A percentile compares a stretch with the other conserved stretches of the same genome.
These are phyloP conservation scores for Taphrorychus bicolor DNA, from an alignment of 2,888 invertebrate species.

Conservation along the genomic window DNA sequence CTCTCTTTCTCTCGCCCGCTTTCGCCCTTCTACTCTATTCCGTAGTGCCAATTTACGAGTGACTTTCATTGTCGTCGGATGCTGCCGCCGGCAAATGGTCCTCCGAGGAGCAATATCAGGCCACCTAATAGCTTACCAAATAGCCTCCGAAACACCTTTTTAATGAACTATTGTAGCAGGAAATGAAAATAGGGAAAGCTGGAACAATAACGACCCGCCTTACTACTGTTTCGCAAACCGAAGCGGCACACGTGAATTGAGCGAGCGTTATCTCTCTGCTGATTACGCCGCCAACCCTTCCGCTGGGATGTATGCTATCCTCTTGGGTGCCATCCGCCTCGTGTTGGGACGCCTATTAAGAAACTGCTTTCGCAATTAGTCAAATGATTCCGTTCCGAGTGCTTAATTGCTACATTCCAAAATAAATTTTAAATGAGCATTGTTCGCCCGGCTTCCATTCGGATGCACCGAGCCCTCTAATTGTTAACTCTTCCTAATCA, in stretches of 20 bases:
- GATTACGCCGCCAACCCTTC: slow-evolving; percentile 51
- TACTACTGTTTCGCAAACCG: slow-evolving; percentile 44
- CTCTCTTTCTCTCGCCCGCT: slow-evolving; percentile 30
- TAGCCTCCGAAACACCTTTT: slow-evolving; percentile 77
- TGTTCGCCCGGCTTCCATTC: slow-evolving; percentile 27
- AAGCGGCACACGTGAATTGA: slow-evolving; percentile 47
- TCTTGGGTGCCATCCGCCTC: slow-evolving; percentile 50
- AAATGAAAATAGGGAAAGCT: slow-evolving; percentile 61
- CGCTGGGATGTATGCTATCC: slow-evolving; percentile 48
- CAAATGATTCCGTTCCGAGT: slow-evolving; percentile 50
- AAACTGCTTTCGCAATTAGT: slow-evolving; percentile 55
- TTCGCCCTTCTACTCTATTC: slow-evolving; percentile 40
- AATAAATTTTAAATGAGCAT: slow-evolving; percentile 35
- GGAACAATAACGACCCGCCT: slow-evolving; percentile 53
- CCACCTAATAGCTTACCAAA: slow-evolving; percentile 74
- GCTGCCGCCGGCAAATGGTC: slow-evolving; percentile 60
- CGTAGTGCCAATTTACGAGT: slow-evolving; percentile 59
- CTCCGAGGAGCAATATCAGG: slow-evolving; percentile 63
- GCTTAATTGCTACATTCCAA: slow-evolving; percentile 45
- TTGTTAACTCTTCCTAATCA: neutral
- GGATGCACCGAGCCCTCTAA: slow-evolving; percentile 5
- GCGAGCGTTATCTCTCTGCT: slow-evolving; percentile 43
- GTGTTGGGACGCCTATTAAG: slow-evolving; percentile 54
- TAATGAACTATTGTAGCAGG: slow-evolving; percentile 70
- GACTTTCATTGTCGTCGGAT: slow-evolving; percentile 62